A percentile compares a stretch with the other conserved stretches of the same genome.
These are phyloP conservation scores for Paragorgia papillata DNA, from an alignment of 92 coral and sea anemone genomes.

Conservation along the genomic window DNA sequence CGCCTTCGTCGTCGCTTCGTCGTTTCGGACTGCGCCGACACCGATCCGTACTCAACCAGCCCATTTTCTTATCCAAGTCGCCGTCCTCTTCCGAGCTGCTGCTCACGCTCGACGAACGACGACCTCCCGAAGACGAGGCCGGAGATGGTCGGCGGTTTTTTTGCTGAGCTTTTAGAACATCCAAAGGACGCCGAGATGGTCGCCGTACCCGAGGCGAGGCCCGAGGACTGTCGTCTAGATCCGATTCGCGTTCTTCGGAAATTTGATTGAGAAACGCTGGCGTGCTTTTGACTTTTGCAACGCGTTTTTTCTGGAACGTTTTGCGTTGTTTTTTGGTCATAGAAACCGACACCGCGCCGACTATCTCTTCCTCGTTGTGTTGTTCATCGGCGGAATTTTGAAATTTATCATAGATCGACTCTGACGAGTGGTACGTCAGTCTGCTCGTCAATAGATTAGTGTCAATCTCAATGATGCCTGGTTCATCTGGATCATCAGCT, in stretches of 20 bases:
- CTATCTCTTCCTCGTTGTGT: constrained; percentile 24
- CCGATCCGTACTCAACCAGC: constrained; percentile 80
- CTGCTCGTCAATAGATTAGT: constrained; percentile 11
- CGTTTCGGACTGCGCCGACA: constrained; percentile 81
- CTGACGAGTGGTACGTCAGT: constrained; percentile 29
- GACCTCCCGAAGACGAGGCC: constrained; percentile 85
- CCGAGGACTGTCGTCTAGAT: constrained; percentile 92
- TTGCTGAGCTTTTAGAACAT: constrained; percentile 74
- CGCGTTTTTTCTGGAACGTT: constrained; percentile 57
- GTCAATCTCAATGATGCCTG: background rate
- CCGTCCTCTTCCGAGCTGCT: constrained; percentile 88
- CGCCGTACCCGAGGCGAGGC: constrained; percentile 90
- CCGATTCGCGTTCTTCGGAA: constrained; percentile 95
- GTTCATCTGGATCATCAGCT: constrained; percentile 13
- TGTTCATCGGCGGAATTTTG: background rate
- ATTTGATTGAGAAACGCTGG: constrained; percentile 87
- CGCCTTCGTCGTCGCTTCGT: constrained; percentile 83
- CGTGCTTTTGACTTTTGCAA: constrained; percentile 83
- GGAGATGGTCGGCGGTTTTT: constrained; percentile 85
- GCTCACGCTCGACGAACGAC: constrained; percentile 93
- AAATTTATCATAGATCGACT: constrained; percentile 23
- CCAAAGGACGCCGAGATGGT: constrained; percentile 67
- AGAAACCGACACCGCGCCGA: constrained; percentile 30
- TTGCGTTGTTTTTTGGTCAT: constrained; percentile 52
- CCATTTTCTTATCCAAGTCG: constrained; percentile 93